These are phyloP conservation scores for Colaptes auratus DNA, from an alignment of 2,113 vertebrate genomes.

Conservation along the genomic window DNA sequence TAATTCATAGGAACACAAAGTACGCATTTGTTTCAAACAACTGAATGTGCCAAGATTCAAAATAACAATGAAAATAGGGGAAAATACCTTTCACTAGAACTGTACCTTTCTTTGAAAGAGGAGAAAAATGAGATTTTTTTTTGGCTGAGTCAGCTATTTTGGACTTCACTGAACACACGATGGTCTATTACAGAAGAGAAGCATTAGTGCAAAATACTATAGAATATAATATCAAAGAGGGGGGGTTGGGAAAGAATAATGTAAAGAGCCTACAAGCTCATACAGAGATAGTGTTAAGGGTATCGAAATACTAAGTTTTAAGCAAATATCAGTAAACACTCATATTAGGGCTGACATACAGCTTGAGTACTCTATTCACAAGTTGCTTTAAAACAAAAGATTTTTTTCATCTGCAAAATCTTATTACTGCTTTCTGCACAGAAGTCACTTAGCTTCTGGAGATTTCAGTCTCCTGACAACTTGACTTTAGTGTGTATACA, in stretches of 20 bases:
- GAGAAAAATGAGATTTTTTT: background rate
- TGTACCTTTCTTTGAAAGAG: background rate
- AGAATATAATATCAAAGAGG: background rate
- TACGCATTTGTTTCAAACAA: background rate
- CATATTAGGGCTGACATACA: background rate
- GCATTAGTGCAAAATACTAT: background rate
- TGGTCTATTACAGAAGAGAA: background rate
- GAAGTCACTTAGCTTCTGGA: background rate
- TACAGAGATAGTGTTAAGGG: background rate
- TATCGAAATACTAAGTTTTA: background rate
- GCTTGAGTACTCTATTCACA: background rate
- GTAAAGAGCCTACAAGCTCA: background rate
- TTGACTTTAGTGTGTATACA: background rate
- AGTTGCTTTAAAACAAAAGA: background rate
- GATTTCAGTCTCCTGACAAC: background rate
- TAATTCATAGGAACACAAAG: slow-evolving; percentile 27
- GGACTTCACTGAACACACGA: background rate
- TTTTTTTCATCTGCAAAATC: background rate
- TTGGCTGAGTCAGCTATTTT: background rate
- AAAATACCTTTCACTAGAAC: background rate
- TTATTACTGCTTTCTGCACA: background rate
- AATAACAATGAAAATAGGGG: background rate
- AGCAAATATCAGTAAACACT: background rate
- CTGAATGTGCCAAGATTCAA: background rate
- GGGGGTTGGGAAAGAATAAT: background rate